Percentiles rank a stretch among this genome's conserved stretches.
Conservation (phyloP, 2,113 vertebrate species). For the Xiphophorus hellerii region DNA sequence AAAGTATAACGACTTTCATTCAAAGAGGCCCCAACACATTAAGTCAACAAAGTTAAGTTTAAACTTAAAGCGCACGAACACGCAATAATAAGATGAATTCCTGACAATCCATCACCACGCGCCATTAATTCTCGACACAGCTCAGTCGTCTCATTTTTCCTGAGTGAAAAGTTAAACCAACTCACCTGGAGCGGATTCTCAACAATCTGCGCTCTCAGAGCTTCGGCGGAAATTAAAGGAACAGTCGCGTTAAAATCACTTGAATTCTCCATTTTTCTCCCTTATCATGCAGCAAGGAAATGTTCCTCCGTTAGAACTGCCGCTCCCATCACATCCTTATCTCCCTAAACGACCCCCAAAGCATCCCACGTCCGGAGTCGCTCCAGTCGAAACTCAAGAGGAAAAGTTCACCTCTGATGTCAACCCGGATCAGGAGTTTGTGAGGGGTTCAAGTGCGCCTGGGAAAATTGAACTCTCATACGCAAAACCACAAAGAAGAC, state of each 20-base stretch:
- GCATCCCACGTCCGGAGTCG: constrained; percentile 17
- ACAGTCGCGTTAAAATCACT: constrained; percentile 9
- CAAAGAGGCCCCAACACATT: not conserved
- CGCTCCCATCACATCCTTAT: constrained; percentile 30
- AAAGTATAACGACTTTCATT: too few relatives aligned
- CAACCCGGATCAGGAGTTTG: constrained; percentile 22
- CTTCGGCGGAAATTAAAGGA: constrained; percentile 6
- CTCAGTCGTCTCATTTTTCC: not conserved
- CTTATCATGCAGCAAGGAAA: constrained; percentile 8
- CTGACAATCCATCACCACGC: not conserved
- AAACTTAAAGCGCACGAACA: not conserved
- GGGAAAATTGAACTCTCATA: rapidly evolving
- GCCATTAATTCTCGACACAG: not conserved
- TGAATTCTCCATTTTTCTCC: constrained; percentile 63
- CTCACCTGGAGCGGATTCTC: constrained; percentile 69
- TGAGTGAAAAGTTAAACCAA: not conserved
- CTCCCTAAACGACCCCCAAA: constrained; percentile 3
- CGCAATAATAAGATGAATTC: not conserved
- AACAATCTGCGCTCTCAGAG: constrained; percentile 47
- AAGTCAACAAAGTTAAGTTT: not conserved
- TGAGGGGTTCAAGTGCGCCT: constrained; percentile 9
- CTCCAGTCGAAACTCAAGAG: constrained; percentile 6
- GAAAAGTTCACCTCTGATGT: constrained; percentile 34
- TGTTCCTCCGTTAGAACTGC: not conserved
- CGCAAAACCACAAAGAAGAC: not conserved